These are phyloP conservation scores for Nomada fabriciana DNA, from an alignment of 2,888 invertebrate species.

Conservation along the genomic window DNA sequence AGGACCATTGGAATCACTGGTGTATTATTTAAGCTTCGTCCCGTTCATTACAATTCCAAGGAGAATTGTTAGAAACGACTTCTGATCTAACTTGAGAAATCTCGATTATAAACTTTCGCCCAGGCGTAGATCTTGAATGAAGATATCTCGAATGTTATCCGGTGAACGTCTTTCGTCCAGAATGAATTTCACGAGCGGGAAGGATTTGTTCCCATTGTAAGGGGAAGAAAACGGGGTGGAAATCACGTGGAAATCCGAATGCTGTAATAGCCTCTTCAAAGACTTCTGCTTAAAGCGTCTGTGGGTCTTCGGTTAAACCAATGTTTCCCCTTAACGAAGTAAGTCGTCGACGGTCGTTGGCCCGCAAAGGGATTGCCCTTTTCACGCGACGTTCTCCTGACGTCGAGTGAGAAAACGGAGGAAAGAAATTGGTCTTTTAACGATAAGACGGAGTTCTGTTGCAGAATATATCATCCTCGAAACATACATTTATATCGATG, in stretches of 20 bases:
- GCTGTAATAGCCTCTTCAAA: slow-evolving; percentile 80
- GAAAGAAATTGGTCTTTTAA: neutral
- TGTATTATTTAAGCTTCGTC: too few species aligned
- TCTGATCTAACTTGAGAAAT: too few species aligned
- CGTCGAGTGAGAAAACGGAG: neutral
- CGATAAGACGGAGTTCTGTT: neutral
- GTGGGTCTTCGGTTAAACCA: slow-evolving; percentile 76
- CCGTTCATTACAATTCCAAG: too few species aligned
- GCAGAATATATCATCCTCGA: neutral
- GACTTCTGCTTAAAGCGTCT: slow-evolving; percentile 80
- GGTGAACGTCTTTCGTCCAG: neutral
- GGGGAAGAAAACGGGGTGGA: slow-evolving; percentile 38
- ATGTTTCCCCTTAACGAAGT: slow-evolving; percentile 63
- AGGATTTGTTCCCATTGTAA: slow-evolving; percentile 5
- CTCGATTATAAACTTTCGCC: too few species aligned
- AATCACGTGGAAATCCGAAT: slow-evolving; percentile 65
- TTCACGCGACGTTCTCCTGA: slow-evolving; percentile 14
- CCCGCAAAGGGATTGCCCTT: slow-evolving; percentile 58
- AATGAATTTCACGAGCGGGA: slow-evolving; percentile 2
- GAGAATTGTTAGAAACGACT: too few species aligned
- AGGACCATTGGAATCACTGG: too few species aligned
- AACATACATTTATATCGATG: too few species aligned
- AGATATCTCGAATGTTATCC: too few species aligned
- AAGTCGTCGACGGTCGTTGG: slow-evolving; percentile 70
- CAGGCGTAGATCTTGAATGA: too few species aligned